Conservation (phyloP, 2,797 vertebrate species). For the Syndactyla subalaris region DNA sequence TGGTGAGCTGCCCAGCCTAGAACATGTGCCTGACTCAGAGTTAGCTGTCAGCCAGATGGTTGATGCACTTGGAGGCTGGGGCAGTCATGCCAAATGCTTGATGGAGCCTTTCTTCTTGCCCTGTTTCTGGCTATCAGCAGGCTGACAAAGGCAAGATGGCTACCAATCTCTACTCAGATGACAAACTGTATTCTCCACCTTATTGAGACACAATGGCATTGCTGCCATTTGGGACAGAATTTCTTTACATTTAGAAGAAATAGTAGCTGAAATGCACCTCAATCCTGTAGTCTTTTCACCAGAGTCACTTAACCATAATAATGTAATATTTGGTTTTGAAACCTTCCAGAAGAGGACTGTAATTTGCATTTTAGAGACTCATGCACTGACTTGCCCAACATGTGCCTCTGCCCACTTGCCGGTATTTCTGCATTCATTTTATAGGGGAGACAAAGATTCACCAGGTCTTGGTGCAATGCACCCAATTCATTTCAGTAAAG, state of each 20-base stretch:
- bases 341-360: background rate
- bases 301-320: background rate
- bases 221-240: background rate
- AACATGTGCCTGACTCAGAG: background rate
- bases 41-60: background rate
- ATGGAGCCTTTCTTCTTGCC: background rate
- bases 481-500: background rate
- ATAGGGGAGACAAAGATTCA: background rate
- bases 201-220: background rate
- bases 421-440: background rate
- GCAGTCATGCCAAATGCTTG: background rate
- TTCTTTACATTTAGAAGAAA: background rate
- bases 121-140: background rate
- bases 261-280: background rate
- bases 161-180: background rate
- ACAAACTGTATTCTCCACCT: background rate
- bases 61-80: background rate
- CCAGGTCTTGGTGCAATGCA: background rate
- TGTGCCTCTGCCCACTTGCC: background rate
- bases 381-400: background rate
- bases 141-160: background rate
- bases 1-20: background rate
- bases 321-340: background rate
- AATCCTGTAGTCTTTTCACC: background rate
- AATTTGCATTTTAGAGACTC: background rate